A percentile compares a stretch with the other conserved stretches of the same genome.
phyloP scores from a whole-genome alignment of 2,888 invertebrate genomes.

The Malachius bipustulatus region DNA sequence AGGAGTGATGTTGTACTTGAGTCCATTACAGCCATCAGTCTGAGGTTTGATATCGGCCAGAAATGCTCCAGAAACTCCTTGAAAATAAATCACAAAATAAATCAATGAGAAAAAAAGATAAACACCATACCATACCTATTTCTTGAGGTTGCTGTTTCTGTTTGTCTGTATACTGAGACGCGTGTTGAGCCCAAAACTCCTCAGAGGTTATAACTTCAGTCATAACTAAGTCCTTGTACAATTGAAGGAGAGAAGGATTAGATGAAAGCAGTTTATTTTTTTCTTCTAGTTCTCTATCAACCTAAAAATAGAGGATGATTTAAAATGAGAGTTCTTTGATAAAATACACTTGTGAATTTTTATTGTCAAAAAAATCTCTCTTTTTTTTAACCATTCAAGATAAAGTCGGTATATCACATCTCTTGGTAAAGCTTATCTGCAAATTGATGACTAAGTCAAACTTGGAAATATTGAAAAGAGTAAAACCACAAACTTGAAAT shows the following conservation, averaged over 20 bases:
- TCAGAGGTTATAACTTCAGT: constrained; percentile 91
- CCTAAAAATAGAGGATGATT: constrained; percentile 19
- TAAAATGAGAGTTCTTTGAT: neutral
- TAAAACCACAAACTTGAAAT: too few species aligned
- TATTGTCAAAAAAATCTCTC: too few species aligned
- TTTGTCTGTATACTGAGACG: constrained; percentile 56
- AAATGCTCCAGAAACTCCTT: constrained; percentile 62
- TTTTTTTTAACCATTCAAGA: too few species aligned
- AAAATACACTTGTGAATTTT: too few species aligned
- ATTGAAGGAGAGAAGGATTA: constrained; percentile 80
- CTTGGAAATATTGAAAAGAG: too few species aligned
- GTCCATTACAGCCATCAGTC: constrained; percentile 91
- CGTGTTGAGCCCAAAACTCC: constrained; percentile 95
- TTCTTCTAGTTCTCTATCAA: constrained; percentile 37
- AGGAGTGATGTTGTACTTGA: constrained; percentile 92
- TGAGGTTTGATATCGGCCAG: constrained; percentile 93
- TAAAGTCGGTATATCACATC: too few species aligned
- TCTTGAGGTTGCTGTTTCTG: constrained; percentile 67
- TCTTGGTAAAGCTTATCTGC: too few species aligned
- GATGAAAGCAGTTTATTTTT: constrained; percentile 67
- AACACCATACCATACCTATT: constrained; percentile 49
- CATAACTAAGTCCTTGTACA: constrained; percentile 95
- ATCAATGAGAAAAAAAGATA: neutral
- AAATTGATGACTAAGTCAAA: too few species aligned
- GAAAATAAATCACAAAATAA: constrained; percentile 8